phyloP scores from a whole-genome alignment of 2,113 vertebrate genomes.

The Carlito syrichta region DNA sequence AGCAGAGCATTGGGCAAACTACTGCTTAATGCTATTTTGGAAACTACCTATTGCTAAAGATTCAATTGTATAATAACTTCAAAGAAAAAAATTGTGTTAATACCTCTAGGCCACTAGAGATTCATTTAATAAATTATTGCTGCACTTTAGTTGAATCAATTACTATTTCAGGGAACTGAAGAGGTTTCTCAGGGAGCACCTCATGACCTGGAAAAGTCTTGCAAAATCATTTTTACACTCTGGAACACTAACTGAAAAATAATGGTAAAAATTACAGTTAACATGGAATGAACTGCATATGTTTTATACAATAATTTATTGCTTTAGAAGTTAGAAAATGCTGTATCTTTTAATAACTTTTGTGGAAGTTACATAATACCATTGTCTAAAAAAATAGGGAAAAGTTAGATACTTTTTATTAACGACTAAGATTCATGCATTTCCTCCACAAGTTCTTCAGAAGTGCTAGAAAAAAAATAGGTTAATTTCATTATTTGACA shows the following conservation, averaged over 20 bases:
- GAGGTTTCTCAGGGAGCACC: conserved; percentile 15
- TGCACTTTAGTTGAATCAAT: conserved; percentile 29
- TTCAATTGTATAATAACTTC: conserved; percentile 12
- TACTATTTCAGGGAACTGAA: conserved; percentile 47
- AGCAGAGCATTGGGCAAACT: neutral
- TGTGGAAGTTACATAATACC: neutral
- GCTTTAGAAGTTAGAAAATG: neutral
- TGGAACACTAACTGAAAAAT: neutral
- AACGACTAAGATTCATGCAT: conserved; percentile 10
- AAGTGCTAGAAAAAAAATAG: neutral
- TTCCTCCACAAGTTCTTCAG: neutral
- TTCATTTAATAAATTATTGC: conserved; percentile 53
- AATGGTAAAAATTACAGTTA: conserved; percentile 7
- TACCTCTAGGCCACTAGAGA: conserved; percentile 11
- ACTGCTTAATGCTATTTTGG: neutral
- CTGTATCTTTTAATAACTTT: neutral
- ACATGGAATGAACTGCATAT: neutral
- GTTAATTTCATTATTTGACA: conserved; percentile 8
- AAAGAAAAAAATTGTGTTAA: conserved; percentile 48
- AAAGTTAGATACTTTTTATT: conserved; percentile 26
- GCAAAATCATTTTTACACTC: conserved; percentile 29
- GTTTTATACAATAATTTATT: neutral
- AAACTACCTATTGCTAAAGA: conserved; percentile 25
- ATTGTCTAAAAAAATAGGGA: neutral
- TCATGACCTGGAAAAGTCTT: conserved; percentile 57